Base-by-base conservation (phyloP, 2,113 vertebrate genomes). In the Larimichthys polyactis region DNA sequence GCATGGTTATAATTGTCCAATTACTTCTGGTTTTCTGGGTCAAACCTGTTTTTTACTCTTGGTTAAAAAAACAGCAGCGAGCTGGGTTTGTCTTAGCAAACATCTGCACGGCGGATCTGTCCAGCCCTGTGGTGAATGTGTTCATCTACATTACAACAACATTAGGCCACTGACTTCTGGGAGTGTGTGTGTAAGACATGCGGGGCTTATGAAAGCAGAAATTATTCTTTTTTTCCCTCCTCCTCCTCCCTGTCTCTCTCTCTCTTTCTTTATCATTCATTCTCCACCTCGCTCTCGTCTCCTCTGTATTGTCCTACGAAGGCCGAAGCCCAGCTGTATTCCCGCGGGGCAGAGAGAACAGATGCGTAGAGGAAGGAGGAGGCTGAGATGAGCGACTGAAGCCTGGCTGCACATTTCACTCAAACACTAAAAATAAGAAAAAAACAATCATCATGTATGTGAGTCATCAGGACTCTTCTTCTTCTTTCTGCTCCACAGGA, bases 241-340 rank as follows among this genome's bases (percentile, higher is more conserved):
- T 70, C 57, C 40, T 59, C 44, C 17, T 82, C 62, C 27, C 62
- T 63, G 19, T 27, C 10, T 43, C 72, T 75, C 51, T 57, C 24
- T 69, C 52, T 58, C 40, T 81, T 19, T 66, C 59, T 19, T 40
- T 27, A n/a, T 49, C 59, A 58, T 81, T 58, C 73, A 75, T 63
- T 19, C 54, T 27, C 58, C 16, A 44, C 24, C 63, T 69, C 57
- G 20, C 75, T 9, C 69, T 17, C 27, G 5, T 49, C 75, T 82
- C 81, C 67, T 84, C 72, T 65, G 80, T 91, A 88, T 93, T 93
- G 92, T 93, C 91, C 83, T 78, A 51, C 86, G 92, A 70, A 87
- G 89, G 86, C 91, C 79, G 60, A 49, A 81, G 91, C 93, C 92
- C 95, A 95, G 95, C 92, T 96, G 95, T 84, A 85, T 86, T 85